phyloP scores from a whole-genome alignment of 2,888 invertebrate genomes.

The Mythimna ferrago region DNA sequence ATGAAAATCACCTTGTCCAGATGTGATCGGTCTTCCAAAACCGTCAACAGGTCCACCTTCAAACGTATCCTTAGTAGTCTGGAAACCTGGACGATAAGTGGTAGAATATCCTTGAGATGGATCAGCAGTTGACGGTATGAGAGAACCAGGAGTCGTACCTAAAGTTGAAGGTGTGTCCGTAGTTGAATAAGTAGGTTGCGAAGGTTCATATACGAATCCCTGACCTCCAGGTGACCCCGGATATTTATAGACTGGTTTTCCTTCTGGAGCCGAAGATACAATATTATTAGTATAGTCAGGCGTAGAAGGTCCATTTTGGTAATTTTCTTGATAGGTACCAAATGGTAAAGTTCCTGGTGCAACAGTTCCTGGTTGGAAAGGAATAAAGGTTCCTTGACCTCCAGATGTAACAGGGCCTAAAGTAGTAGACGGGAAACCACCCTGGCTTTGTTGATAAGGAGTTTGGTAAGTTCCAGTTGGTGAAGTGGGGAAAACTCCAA shows the following conservation, averaged over 20 bases:
- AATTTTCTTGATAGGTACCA: slow-evolving; percentile 17
- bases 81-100: slow-evolving; percentile 35
- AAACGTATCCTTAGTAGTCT: slow-evolving; percentile 13
- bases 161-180: slow-evolving; percentile 26
- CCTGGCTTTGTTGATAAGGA: slow-evolving; percentile 5
- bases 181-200: slow-evolving; percentile 28
- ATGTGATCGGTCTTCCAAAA: slow-evolving; percentile 52
- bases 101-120: slow-evolving; percentile 29
- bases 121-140: slow-evolving; percentile 16
- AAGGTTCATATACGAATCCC: slow-evolving; percentile 29
- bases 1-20: slow-evolving; percentile 9
- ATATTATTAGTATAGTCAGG: slow-evolving; percentile 14
- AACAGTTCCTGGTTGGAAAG: slow-evolving; percentile 19
- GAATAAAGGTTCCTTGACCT: slow-evolving; percentile 8
- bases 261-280: slow-evolving; percentile 22
- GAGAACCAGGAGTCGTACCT: slow-evolving; percentile 28
- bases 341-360: slow-evolving; percentile 1
- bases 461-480: slow-evolving; percentile 32
- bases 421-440: slow-evolving; percentile 13
- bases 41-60: slow-evolving; percentile 41
- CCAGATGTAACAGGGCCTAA: neutral
- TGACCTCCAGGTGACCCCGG: neutral
- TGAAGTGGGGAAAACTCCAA: slow-evolving; percentile 9
- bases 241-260: slow-evolving; percentile 11
- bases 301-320: slow-evolving; percentile 26